Evolutionary conservation across 2,888 invertebrate species (phyloP).

Genomic region (Dolomedes plantarius): DNA sequence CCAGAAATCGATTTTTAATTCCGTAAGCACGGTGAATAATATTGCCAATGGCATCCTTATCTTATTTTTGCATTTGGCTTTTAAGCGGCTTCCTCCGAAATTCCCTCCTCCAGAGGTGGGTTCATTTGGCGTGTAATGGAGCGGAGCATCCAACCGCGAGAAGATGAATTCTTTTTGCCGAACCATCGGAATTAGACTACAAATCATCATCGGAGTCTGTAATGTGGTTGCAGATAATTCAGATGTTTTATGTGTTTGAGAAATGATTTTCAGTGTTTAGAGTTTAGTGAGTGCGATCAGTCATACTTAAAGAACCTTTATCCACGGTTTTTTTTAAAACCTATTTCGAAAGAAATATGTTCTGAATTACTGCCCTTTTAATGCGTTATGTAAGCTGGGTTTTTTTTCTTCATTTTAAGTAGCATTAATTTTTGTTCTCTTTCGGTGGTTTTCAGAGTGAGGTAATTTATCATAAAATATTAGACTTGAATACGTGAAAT

Average conservation of each 20-base stretch:
- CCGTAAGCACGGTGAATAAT: background rate
- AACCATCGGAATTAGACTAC: conserved; percentile 1
- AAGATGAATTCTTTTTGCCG: background rate
- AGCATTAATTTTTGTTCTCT: too few relatives aligned
- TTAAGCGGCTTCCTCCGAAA: background rate
- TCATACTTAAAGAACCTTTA: background rate
- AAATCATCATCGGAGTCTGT: background rate
- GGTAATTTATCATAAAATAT: too few relatives aligned
- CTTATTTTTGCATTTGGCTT: background rate
- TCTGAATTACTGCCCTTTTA: too few relatives aligned
- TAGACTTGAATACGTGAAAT: too few relatives aligned
- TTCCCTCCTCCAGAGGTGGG: background rate
- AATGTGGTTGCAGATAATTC: background rate
- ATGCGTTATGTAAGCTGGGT: too few relatives aligned
- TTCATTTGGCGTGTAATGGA: background rate
- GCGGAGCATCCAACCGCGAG: background rate
- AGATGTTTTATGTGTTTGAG: background rate
- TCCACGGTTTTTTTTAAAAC: too few relatives aligned
- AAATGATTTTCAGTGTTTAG: background rate
- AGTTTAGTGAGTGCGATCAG: background rate
- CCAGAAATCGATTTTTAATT: background rate
- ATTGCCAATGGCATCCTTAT: background rate
- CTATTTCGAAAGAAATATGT: too few relatives aligned
- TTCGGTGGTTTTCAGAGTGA: too few relatives aligned
- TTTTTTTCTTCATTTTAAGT: too few relatives aligned